Evolutionary conservation across 1,140 invertebrate genomes (phyloP), one percentile per base, ranked within the genome.

Genomic region (Leguminivora glycinivorella): DNA sequence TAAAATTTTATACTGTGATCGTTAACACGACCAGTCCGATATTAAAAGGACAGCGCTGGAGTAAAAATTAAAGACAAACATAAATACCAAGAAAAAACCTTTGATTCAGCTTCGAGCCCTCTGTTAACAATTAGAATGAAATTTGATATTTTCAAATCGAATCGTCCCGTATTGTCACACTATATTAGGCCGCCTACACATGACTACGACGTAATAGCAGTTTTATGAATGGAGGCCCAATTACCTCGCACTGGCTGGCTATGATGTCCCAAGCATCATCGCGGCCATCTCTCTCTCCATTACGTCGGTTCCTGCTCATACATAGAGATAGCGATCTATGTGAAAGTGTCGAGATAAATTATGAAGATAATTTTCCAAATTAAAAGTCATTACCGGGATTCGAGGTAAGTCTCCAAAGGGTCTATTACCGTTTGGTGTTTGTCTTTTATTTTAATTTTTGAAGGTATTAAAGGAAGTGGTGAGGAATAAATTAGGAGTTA

Each of bases 51-150:
- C 81, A 84, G 75, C 85, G 83, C 77, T 79, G 82, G 79, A 86
- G 84, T 86, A 90, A 90, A 91, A 89, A 89, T 89, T 89, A 91
- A 90, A 90, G 84, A 89, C 81, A 86, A 83, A 88, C 87, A 91
- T 89, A 90, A 90, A 91, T 88, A 89, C 85, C 77, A 69, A 67
- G 73, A 76, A 82, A 87, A 84, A 85, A 85, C 83, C 77, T 85
- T 85, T 87, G 82, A 88, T 78, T 82, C 85, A 81, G 43, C 58
- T 34, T 63, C 58, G 58, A 63, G 58, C 58, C 58, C 58, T 34
- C 14, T 78, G 79, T 84, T 86, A 82, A 83, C 81, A 82, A 82
- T 82, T 81, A 76, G 75, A 81, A 75, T 86, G 87, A 83, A 89
- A 89, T 83, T 79, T 77, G 86, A 90, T 87, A 88, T 85, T 85